Evolutionary conservation across 2,113 vertebrate species (phyloP).

Genomic region (Pelodiscus sinensis): DNA sequence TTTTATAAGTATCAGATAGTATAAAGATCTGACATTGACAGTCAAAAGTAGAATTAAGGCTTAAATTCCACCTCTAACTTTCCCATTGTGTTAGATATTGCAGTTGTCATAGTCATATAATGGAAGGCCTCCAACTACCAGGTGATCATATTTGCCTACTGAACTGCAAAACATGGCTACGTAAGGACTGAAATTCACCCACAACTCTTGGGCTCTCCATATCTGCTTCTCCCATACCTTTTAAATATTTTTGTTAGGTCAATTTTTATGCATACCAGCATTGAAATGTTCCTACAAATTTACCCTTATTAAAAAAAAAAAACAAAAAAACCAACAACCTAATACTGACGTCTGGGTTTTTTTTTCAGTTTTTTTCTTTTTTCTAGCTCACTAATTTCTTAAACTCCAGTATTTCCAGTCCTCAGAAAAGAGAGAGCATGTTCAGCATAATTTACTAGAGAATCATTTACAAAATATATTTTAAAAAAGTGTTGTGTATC

Average conservation of each 20-base stretch:
- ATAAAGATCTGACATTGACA: conserved; percentile 34
- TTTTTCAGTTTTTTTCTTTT: background rate
- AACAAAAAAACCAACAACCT: background rate
- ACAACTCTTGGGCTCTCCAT: conserved; percentile 10
- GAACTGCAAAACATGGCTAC: conserved; percentile 51
- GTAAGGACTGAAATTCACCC: conserved; percentile 12
- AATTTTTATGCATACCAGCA: background rate
- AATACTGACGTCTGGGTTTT: background rate
- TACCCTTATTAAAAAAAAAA: conserved; percentile 15
- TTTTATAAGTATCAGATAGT: background rate
- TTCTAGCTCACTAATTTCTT: conserved; percentile 40
- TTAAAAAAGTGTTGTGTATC: conserved; percentile 15
- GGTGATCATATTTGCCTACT: conserved; percentile 11
- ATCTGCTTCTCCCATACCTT: conserved; percentile 42
- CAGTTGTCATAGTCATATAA: background rate
- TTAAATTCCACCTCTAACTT: conserved; percentile 18
- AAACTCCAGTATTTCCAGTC: conserved; percentile 34
- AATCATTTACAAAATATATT: conserved; percentile 16
- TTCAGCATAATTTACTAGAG: conserved; percentile 5
- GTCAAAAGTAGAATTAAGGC: conserved; percentile 8
- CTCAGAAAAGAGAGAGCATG: conserved; percentile 15
- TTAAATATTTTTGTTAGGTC: conserved; percentile 40
- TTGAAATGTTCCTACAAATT: conserved; percentile 22
- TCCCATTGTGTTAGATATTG: background rate
- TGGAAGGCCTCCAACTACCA: background rate